These are phyloP conservation scores for Oscheius sp. DNA, from an alignment of 1,140 invertebrate species.

Conservation along the genomic window DNA sequence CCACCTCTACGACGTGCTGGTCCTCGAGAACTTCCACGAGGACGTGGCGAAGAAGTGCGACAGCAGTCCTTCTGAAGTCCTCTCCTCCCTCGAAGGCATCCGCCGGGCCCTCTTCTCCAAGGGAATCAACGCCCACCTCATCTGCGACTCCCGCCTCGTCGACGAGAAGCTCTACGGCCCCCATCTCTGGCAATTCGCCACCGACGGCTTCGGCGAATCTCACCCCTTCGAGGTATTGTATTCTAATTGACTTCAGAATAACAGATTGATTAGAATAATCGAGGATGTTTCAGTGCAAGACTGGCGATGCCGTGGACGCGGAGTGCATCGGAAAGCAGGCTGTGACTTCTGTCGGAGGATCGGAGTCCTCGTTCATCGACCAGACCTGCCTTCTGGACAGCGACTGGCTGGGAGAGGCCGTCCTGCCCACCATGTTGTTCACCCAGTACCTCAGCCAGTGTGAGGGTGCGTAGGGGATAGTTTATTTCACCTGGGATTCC, in stretches of 20 bases:
- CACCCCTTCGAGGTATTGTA: slow-evolving; percentile 7
- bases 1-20: slow-evolving; percentile 22
- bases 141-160: slow-evolving; percentile 13
- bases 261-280: neutral
- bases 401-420: slow-evolving; percentile 69
- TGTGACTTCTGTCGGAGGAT: slow-evolving; percentile 76
- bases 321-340: slow-evolving; percentile 62
- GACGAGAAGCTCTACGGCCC: slow-evolving; percentile 12
- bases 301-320: slow-evolving; percentile 6
- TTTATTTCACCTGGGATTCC: neutral
- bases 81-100: slow-evolving; percentile 8
- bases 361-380: slow-evolving; percentile 75
- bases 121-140: slow-evolving; percentile 28
- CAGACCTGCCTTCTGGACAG: slow-evolving; percentile 64
- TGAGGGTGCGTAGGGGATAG: slow-evolving; percentile 64
- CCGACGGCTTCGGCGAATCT: slow-evolving; percentile 1
- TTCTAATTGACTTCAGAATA: no score
- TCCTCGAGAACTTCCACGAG: slow-evolving; percentile 40
- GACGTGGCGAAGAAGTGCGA: slow-evolving; percentile 20
- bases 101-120: slow-evolving; percentile 11
- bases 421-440: slow-evolving; percentile 74
- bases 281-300: neutral
- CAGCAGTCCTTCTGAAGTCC: slow-evolving; percentile 5
- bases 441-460: slow-evolving; percentile 81
- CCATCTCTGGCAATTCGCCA: slow-evolving; percentile 1